Conservation (phyloP, 2,113 vertebrate genomes). For the Taurulus bubalis region DNA sequence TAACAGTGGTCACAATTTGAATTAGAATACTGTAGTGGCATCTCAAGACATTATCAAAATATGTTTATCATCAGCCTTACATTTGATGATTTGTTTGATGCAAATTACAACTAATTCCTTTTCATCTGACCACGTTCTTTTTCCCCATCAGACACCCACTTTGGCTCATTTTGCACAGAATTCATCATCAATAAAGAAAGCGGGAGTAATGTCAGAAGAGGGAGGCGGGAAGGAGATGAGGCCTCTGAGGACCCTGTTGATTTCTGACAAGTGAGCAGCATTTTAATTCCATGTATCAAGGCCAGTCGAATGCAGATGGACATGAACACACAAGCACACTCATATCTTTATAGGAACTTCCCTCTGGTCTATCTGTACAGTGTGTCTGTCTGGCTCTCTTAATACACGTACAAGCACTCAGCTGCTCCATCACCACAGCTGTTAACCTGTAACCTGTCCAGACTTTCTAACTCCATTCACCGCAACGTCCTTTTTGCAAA, state of each 20-base stretch:
- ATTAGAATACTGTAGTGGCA: neutral
- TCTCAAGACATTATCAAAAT: neutral
- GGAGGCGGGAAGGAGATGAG: conserved; percentile 10
- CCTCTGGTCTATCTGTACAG: neutral
- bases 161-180: conserved; percentile 37
- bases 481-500: conserved; percentile 51
- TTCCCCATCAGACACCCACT: conserved; percentile 1
- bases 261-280: conserved; percentile 60
- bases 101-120: neutral
- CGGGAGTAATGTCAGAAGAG: neutral
- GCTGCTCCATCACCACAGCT: conserved; percentile 20
- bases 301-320: conserved; percentile 43
- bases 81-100: neutral
- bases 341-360: neutral
- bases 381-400: conserved; percentile 11
- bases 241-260: conserved; percentile 48
- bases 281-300: conserved; percentile 54
- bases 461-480: conserved; percentile 34
- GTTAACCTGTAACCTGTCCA: conserved; percentile 38
- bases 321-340: neutral
- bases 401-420: conserved; percentile 22
- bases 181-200: conserved; percentile 29
- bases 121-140: neutral
- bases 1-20: neutral
- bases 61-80: neutral